Conservation (phyloP, 2,113 vertebrate species). For the Abramis brama region DNA sequence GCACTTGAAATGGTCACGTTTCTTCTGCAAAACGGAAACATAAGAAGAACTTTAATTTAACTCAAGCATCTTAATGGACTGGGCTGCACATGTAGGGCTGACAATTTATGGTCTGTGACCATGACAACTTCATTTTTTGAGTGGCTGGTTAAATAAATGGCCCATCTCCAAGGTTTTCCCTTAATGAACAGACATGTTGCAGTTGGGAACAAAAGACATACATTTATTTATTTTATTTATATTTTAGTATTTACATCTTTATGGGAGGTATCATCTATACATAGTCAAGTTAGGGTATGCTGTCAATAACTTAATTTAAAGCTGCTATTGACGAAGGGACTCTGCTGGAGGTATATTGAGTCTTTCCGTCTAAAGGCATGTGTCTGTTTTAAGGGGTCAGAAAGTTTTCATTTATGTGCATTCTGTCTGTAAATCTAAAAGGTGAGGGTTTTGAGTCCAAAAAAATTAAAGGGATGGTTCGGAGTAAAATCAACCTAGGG, state of each 20-base stretch:
- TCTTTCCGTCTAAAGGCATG: background rate
- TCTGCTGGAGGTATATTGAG: background rate
- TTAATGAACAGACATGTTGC: constrained; percentile 6
- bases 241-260: background rate
- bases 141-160: background rate
- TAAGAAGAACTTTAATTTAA: constrained; percentile 33
- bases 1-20: constrained; percentile 26
- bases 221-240: no score
- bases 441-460: background rate
- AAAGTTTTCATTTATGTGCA: background rate
- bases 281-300: background rate
- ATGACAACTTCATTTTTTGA: constrained; percentile 28
- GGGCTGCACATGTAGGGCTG: background rate
- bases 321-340: constrained; percentile 31
- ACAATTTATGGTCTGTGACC: constrained; percentile 32
- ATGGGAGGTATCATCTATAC: background rate
- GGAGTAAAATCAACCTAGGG: no score
- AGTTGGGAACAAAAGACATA: background rate
- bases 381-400: background rate
- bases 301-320: constrained; percentile 35
- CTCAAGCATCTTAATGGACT: constrained; percentile 14
- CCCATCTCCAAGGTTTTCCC: background rate
- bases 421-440: background rate
- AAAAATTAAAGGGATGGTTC: no score
- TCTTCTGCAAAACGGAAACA: constrained; percentile 7